These are phyloP conservation scores for Drosophila pseudoananassae DNA, from an alignment of 1,140 invertebrate genomes.

Conservation along the genomic window DNA sequence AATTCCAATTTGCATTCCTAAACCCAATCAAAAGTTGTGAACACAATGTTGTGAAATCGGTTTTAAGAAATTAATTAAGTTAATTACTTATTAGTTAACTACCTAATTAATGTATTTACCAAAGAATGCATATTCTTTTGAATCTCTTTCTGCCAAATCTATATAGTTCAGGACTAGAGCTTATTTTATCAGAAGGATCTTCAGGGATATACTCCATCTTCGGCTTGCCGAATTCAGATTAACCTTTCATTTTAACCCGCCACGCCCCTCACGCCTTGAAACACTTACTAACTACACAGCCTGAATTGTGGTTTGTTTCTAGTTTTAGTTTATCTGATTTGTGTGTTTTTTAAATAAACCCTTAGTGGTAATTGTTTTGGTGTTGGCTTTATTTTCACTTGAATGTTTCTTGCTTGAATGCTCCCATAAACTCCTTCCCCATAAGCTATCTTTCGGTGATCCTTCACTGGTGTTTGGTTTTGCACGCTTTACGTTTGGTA, in stretches of 20 bases:
- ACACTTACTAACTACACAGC: conserved; percentile 2
- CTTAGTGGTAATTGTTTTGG: conserved; percentile 20
- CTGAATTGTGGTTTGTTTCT: conserved; percentile 7
- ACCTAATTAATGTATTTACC: too few species aligned
- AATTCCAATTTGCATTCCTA: not conserved
- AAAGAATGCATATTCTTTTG: too few species aligned
- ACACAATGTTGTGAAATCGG: not conserved
- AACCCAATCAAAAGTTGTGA: conserved; percentile 1
- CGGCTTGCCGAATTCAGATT: not conserved
- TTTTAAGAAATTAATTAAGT: not conserved
- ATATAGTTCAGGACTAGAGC: not conserved
- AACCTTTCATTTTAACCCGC: not conserved
- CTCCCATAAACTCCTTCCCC: not conserved
- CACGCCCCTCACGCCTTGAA: not conserved
- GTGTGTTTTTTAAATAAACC: conserved; percentile 27
- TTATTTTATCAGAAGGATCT: not conserved
- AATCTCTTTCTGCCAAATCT: too few species aligned
- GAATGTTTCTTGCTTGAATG: conserved; percentile 1
- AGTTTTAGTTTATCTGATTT: conserved; percentile 21
- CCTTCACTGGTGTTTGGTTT: conserved; percentile 45
- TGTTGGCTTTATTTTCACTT: conserved; percentile 2
- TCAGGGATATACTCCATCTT: not conserved
- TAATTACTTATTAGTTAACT: too few species aligned
- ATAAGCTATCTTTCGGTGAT: conserved; percentile 8
- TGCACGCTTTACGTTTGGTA: conserved; percentile 50